Base-by-base conservation (phyloP, 2,113 vertebrate species). In the Seriola quinqueradiata region DNA sequence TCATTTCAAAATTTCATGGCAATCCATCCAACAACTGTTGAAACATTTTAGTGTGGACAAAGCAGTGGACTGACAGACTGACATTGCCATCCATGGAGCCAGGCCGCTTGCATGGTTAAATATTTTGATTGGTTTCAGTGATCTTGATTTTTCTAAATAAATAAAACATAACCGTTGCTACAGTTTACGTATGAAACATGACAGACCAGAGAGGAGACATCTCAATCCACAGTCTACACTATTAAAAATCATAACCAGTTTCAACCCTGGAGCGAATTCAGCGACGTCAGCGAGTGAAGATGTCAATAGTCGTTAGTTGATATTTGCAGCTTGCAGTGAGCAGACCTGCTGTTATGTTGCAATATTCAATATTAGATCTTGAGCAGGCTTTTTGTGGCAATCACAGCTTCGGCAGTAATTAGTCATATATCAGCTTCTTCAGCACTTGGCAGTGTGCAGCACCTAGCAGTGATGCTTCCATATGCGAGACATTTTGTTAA, bases 401-500 rank as follows among this genome's bases (percentile, higher is more conserved):
- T 50, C 77, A 63, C 75, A 79, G 75, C 64, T 32, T 84, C 38
- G 25, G 16, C 3, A 50, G 42, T 48, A 79, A 61, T 81, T 75
- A 87, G 70, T 78, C 76, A 85, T 25, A 38, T 64, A 64, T 70
- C 78, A 38, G 34, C 69, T 59, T 75, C 36, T 44, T 34, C 67
- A 28, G 72, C 66, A 72, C 54, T 65, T 59, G 73, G 63, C 58
- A 48, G 63, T 74, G 57, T 73, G 73, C 55, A 68, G 48, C 44
- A 66, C 50, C 34, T 77, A 57, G 64, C 19, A 17, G 38, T 42
- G 36, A 32, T n/a, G 21, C 72, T 0, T 63, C 83, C 70, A 87
- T 69, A 75, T 80, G 80, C 4, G 44, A 80, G 66, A 64, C 55
- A 70, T 75, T 86, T 64, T 57, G 38, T 69, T 59, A 71, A 77